phyloP scores from a whole-genome alignment of 2,888 invertebrate species.

The Lepidochrysops patricia region DNA sequence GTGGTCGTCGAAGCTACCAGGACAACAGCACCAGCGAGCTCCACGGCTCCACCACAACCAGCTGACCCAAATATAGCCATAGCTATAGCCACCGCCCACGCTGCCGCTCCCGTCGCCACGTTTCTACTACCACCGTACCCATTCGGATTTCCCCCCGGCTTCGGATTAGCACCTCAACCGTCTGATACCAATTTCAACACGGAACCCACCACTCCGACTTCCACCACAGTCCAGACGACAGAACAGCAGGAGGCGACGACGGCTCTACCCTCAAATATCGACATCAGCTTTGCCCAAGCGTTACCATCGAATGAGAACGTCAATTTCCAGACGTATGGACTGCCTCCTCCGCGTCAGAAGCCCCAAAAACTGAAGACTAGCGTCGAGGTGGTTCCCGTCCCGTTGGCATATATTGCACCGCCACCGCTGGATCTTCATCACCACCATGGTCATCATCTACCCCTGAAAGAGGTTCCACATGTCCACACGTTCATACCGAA shows the following conservation, averaged over 20 bases:
- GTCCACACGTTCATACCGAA: constrained; percentile 49
- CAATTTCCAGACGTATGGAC: constrained; percentile 44
- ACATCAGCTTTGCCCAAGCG: constrained; percentile 51
- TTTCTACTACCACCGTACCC: constrained; percentile 61
- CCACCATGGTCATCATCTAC: constrained; percentile 29
- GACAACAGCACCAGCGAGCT: constrained; percentile 22
- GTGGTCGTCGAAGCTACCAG: constrained; percentile 27
- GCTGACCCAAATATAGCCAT: constrained; percentile 55
- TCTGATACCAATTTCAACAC: constrained; percentile 42
- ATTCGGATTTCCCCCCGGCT: constrained; percentile 51
- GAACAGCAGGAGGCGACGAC: constrained; percentile 43
- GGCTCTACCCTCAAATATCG: constrained; percentile 46
- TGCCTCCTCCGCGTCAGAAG: constrained; percentile 27
- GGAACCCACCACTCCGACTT: constrained; percentile 36
- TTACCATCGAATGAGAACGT: constrained; percentile 50
- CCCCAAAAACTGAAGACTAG: constrained; percentile 53
- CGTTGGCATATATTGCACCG: constrained; percentile 58
- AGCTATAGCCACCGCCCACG: constrained; percentile 60
- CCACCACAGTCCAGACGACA: constrained; percentile 34
- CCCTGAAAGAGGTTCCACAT: constrained; percentile 31
- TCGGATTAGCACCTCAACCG: constrained; percentile 46
- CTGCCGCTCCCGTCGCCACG: constrained; percentile 61
- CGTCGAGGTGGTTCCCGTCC: constrained; percentile 59
- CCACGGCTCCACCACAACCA: constrained; percentile 30
- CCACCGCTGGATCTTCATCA: constrained; percentile 44